These are phyloP conservation scores for Cyaniris semiargus DNA, from an alignment of 2,888 invertebrate species.

Conservation along the genomic window DNA sequence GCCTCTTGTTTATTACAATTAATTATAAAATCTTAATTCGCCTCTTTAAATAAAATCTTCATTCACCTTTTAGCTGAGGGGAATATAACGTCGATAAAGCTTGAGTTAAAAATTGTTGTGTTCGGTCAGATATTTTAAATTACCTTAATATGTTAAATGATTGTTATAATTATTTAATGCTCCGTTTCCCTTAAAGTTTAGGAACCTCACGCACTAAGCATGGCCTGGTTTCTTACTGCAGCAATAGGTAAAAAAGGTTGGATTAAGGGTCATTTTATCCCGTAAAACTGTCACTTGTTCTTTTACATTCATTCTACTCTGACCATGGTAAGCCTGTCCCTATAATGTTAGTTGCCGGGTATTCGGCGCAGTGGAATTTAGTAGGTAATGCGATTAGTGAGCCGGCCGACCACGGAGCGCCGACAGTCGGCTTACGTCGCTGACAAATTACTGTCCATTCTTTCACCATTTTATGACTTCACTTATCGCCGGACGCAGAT, in stretches of 20 bases:
- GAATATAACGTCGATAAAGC: background rate
- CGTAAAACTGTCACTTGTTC: too few relatives aligned
- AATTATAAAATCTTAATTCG: conserved; percentile 13
- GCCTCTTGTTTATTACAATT: conserved; percentile 9
- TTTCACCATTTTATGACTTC: background rate
- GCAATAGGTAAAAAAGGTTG: too few relatives aligned
- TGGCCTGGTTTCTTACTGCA: too few relatives aligned
- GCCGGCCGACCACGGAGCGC: background rate
- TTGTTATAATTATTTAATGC: too few relatives aligned
- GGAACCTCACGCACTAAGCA: too few relatives aligned
- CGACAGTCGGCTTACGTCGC: background rate
- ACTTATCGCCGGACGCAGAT: background rate
- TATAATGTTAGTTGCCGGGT: background rate
- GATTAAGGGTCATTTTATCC: too few relatives aligned
- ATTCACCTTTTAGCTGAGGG: background rate
- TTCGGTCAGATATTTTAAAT: too few relatives aligned
- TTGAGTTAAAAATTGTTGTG: too few relatives aligned
- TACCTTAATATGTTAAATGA: too few relatives aligned
- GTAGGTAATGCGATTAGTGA: background rate
- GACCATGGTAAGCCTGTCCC: too few relatives aligned
- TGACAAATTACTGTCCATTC: background rate
- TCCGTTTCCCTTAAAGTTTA: too few relatives aligned
- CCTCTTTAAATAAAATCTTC: conserved; percentile 1
- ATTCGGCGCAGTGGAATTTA: background rate
- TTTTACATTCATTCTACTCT: too few relatives aligned